Evolutionary conservation across 2,888 invertebrate species (phyloP).

Genomic region (Ectemnius cavifrons): DNA sequence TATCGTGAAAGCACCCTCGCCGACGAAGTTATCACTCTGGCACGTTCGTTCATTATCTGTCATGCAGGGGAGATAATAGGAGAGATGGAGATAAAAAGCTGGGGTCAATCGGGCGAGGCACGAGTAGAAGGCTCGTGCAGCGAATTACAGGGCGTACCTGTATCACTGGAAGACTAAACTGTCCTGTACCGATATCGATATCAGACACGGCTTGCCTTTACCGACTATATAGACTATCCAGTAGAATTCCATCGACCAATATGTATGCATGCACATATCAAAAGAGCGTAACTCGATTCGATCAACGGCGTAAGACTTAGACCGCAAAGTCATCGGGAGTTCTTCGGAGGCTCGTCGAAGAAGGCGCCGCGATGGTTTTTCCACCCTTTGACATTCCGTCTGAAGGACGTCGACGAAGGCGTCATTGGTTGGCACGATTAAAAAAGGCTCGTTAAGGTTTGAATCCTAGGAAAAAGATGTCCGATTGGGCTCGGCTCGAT

Average conservation of each 20-base stretch:
- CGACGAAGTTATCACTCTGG: background rate
- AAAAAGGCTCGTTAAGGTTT: too few relatives aligned
- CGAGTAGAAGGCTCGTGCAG: background rate
- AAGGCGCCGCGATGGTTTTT: too few relatives aligned
- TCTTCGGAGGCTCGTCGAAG: background rate
- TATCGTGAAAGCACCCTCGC: background rate
- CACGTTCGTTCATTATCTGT: background rate
- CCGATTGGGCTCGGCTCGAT: background rate
- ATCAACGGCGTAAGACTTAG: conserved; percentile 11
- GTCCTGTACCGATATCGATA: conserved; percentile 20
- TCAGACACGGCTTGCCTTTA: conserved; percentile 13
- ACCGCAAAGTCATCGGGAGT: conserved; percentile 3
- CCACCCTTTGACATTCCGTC: too few relatives aligned
- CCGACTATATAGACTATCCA: conserved; percentile 5
- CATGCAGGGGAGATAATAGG: background rate
- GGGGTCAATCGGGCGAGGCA: background rate
- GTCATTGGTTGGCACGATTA: background rate
- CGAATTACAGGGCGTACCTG: background rate
- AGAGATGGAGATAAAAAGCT: background rate
- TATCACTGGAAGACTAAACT: background rate
- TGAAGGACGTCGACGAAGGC: background rate
- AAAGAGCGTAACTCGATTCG: background rate
- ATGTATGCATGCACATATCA: background rate
- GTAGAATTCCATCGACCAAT: conserved; percentile 42
- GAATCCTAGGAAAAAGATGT: background rate